These are phyloP conservation scores for Notolepis coatsorum DNA, from an alignment of 2,797 vertebrate species.

Conservation along the genomic window DNA sequence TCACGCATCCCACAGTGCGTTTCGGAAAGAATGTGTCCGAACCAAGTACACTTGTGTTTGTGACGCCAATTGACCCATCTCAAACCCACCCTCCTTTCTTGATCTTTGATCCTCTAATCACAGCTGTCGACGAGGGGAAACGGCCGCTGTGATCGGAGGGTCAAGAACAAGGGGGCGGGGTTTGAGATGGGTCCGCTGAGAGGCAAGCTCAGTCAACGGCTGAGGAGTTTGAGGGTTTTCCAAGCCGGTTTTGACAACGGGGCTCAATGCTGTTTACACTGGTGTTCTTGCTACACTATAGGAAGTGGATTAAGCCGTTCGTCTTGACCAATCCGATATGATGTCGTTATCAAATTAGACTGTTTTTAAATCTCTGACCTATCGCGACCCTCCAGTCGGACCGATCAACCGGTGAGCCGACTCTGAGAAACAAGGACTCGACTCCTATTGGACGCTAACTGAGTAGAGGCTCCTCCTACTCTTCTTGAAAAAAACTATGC, in stretches of 20 bases:
- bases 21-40: too few species aligned
- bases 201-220: neutral
- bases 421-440: conserved; percentile 30
- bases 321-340: conserved; percentile 41
- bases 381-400: conserved; percentile 8
- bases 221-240: conserved; percentile 12
- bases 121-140: too few species aligned
- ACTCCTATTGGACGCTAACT: conserved; percentile 21
- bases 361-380: conserved; percentile 32
- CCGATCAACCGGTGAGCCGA: conserved; percentile 45
- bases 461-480: conserved; percentile 38
- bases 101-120: too few species aligned
- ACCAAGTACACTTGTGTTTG: too few species aligned
- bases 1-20: too few species aligned
- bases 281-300: conserved; percentile 11
- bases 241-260: neutral
- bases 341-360: conserved; percentile 40
- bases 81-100: too few species aligned
- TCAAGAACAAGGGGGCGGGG: too few species aligned
- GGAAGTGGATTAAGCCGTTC: conserved; percentile 2
- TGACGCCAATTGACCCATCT: too few species aligned
- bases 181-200: too few species aligned
- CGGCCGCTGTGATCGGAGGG: too few species aligned
- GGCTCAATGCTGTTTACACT: conserved; percentile 26
- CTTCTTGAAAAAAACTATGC: conserved; percentile 70